Percentiles rank a stretch among this genome's conserved stretches.
These are phyloP conservation scores for Vipera latastei DNA, from an alignment of 2,797 vertebrate genomes.

Conservation along the genomic window DNA sequence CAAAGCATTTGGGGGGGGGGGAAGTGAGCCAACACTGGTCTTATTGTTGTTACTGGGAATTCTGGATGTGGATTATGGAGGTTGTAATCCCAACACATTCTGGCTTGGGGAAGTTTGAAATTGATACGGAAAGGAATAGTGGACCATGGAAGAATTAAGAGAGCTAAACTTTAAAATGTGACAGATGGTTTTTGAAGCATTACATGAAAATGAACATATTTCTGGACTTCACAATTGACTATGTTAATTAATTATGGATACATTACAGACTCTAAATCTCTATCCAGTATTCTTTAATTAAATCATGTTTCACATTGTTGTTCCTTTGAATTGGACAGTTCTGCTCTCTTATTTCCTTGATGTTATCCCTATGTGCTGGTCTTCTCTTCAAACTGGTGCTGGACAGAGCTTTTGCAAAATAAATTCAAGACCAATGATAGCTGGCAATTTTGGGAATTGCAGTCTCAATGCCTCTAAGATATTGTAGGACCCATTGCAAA, in stretches of 20 bases:
- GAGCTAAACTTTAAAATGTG: slow-evolving; percentile 32
- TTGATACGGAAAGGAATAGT: slow-evolving; percentile 32
- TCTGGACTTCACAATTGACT: slow-evolving; percentile 64
- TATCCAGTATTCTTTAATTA: slow-evolving; percentile 44
- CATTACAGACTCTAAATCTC: slow-evolving; percentile 56
- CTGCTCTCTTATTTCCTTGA: not conserved
- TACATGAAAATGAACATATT: slow-evolving; percentile 69
- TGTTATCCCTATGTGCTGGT: not conserved
- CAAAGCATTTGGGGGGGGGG: not conserved
- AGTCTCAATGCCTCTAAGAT: not conserved
- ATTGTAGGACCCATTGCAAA: not conserved
- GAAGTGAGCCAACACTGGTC: not conserved
- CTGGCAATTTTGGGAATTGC: not conserved
- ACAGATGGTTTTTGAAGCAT: slow-evolving; percentile 69
- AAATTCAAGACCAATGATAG: not conserved
- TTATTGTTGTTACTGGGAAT: not conserved
- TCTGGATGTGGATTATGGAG: not conserved
- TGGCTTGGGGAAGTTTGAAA: not conserved
- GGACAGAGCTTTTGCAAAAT: not conserved
- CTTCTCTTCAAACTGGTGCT: not conserved
- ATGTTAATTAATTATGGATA: slow-evolving; percentile 70
- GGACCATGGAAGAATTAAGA: slow-evolving; percentile 46
- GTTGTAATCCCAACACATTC: not conserved
- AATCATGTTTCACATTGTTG: slow-evolving; percentile 43
- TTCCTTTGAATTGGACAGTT: slow-evolving; percentile 55